Evolutionary conservation across 2,888 invertebrate species (phyloP), one percentile per base, ranked within the genome.

Genomic region (Hylaea fasciaria): DNA sequence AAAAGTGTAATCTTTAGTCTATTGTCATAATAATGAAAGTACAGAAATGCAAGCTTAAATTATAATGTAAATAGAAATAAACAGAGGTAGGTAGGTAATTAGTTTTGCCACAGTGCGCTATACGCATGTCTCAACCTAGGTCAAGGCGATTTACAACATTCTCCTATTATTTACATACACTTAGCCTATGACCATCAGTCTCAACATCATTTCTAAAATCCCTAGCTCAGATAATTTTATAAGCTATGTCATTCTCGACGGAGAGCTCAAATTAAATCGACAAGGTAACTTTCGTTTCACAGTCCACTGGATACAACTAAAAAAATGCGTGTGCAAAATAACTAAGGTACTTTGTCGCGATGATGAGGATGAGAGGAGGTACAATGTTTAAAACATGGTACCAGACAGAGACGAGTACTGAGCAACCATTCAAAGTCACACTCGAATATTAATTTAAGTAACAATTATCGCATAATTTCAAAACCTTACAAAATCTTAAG

Each of bases 151-250:
- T 79, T 85, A 87, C 82, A 86, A 90, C 82, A 90, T 90, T 90
- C 91, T 86, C 90, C 91, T 91, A 92, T 82, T 91, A 92, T 92
- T 89, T 92, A 92, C 91, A 92, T 86, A 87, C 86, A 83, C 85
- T 87, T 87, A 90, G 91, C 91, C 92, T 86, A 87, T 87, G 91
- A 87, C 92, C 91, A 68, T 92, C 91, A 89, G 91, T 90, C 91
- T 89, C 91, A 85, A 91, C 91, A 86, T 83, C 84, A 80, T 81
- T 80, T 84, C 83, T 83, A 88, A 85, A 82, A 86, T 86, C 79
- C 80, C 86, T 86, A 86, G 86, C 86, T 86, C 89, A 79, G 81
- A 80, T 86, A 83, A 82, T 85, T 82, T 74, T 80, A 79, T 74
- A 86, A 86, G 86, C 86, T 86, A 83, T 82, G 83, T 86, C 81